A percentile compares a stretch with the other conserved stretches of the same genome.
Conservation (phyloP, 2,797 vertebrate species). For the Thaleichthys pacificus region DNA sequence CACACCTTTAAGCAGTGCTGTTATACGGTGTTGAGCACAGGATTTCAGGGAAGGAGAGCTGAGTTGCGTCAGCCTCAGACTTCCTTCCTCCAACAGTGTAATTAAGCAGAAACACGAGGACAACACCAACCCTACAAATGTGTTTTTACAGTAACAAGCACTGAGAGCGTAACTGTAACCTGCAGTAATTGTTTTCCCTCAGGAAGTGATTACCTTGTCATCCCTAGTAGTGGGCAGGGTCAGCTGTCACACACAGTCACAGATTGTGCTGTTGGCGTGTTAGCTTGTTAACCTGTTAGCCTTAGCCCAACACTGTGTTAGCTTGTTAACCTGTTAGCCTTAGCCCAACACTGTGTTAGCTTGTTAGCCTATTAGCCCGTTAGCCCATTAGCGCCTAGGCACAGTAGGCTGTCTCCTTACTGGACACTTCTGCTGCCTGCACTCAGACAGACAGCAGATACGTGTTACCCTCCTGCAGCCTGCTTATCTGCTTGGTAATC, state of each 20-base stretch:
- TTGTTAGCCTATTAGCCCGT: not conserved
- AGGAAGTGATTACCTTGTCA: constrained; percentile 49
- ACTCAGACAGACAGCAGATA: constrained; percentile 62
- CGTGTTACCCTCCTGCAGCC: constrained; percentile 65
- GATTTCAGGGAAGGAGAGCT: constrained; percentile 53
- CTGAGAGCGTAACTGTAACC: constrained; percentile 55
- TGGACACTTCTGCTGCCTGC: constrained; percentile 17
- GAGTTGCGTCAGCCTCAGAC: constrained; percentile 55
- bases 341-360: constrained; percentile 22
- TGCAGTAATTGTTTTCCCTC: constrained; percentile 46
- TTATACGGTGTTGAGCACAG: constrained; percentile 27
- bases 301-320: not conserved
- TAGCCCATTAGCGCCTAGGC: constrained; percentile 15
- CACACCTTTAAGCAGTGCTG: constrained; percentile 41
- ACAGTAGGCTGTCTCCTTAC: constrained; percentile 33
- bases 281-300: not conserved
- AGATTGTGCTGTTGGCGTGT: not conserved
- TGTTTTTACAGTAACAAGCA: constrained; percentile 14
- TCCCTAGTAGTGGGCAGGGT: constrained; percentile 37
- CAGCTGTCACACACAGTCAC: constrained; percentile 49
- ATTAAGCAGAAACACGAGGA: constrained; percentile 1
- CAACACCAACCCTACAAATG: not conserved
- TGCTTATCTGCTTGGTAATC: constrained; percentile 44
- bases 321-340: not conserved
- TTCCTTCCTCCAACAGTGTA: not conserved